A percentile compares a stretch with the other conserved stretches of the same genome.
Conservation (phyloP, 2,888 invertebrate genomes). For the Spatulosminthurus flaviceps region DNA sequence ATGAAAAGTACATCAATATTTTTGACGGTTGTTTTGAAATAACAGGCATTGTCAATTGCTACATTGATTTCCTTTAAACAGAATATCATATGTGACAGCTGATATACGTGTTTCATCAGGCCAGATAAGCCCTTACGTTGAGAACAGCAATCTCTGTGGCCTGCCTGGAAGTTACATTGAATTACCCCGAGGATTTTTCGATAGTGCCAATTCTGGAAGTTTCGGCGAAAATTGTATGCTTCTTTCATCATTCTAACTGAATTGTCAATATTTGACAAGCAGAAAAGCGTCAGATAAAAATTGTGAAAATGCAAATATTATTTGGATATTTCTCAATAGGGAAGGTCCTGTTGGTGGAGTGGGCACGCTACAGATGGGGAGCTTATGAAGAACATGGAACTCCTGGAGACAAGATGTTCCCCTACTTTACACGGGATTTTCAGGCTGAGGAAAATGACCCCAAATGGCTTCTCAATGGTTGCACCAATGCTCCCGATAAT, state of each 20-base stretch:
- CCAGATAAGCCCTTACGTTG: conserved; percentile 50
- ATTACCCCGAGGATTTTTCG: not conserved
- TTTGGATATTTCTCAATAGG: no score
- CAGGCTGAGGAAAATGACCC: not conserved
- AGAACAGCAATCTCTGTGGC: conserved; percentile 59
- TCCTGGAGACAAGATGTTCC: conserved; percentile 54
- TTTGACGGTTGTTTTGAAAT: no score
- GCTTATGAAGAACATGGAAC: conserved; percentile 61
- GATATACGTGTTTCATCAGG: not conserved
- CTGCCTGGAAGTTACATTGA: conserved; percentile 43
- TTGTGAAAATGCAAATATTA: no score
- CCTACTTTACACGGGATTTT: conserved; percentile 52
- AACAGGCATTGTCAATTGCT: no score
- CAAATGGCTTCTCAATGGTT: conserved; percentile 51
- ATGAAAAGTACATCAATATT: no score
- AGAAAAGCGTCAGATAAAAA: no score
- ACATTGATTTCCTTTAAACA: no score
- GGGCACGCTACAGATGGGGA: conserved; percentile 59
- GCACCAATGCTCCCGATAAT: conserved; percentile 15
- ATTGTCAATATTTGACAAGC: no score
- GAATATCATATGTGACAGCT: no score
- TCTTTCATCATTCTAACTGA: no score
- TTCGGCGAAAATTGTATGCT: no score
- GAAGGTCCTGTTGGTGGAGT: conserved; percentile 52
- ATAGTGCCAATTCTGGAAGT: no score